Percentiles rank a stretch among this genome's conserved stretches.
phyloP scores from a whole-genome alignment of 2,113 vertebrate species.

The Numida meleagris region DNA sequence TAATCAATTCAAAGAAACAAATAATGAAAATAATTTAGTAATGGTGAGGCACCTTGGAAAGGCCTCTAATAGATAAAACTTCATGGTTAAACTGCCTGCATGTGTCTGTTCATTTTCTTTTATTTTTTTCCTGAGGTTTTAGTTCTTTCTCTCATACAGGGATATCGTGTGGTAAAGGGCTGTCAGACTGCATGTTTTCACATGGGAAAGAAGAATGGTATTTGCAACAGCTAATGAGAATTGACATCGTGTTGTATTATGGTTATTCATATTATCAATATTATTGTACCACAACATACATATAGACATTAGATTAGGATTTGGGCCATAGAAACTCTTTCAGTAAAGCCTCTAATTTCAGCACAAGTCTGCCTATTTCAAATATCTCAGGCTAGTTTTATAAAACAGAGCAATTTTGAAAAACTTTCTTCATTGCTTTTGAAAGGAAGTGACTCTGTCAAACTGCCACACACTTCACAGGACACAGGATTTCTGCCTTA shows the following conservation, averaged over 20 bases:
- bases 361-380: not conserved
- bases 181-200: not conserved
- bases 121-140: not conserved
- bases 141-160: not conserved
- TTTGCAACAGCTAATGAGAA: not conserved
- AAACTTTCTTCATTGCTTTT: not conserved
- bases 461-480: not conserved
- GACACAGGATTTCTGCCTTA: not conserved
- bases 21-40: not conserved
- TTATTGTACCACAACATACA: not conserved
- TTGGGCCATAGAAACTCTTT: not conserved
- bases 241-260: not conserved
- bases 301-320: not conserved
- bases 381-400: not conserved
- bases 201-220: not conserved
- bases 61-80: not conserved
- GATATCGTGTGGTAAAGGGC: not conserved
- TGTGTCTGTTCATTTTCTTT: not conserved
- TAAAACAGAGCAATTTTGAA: not conserved
- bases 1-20: not conserved
- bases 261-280: not conserved
- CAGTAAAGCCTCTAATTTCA: not conserved
- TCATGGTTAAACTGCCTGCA: not conserved
- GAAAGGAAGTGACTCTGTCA: not conserved
- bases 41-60: not conserved